A percentile compares a stretch with the other conserved stretches of the same genome.
phyloP scores from a whole-genome alignment of 2,888 invertebrate genomes.

The Axea sp. region DNA sequence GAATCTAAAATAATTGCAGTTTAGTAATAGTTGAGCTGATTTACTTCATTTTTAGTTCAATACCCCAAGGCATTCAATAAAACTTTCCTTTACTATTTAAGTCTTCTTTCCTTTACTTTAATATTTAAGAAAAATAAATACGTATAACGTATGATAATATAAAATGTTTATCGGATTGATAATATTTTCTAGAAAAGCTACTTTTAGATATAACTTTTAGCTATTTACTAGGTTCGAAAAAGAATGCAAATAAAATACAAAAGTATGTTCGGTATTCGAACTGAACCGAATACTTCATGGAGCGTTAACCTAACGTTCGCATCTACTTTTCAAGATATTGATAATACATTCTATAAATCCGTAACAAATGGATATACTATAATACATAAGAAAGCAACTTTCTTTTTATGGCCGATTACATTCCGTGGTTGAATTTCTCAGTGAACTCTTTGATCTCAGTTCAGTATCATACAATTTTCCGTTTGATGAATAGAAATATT shows the following conservation, averaged over 20 bases:
- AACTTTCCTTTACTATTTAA: too few relatives aligned
- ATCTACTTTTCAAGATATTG: conserved; percentile 12
- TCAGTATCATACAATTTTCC: conserved; percentile 45
- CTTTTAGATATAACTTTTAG: neutral
- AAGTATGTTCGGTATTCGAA: conserved; percentile 5
- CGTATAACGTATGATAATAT: neutral
- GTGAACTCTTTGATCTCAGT: conserved; percentile 19
- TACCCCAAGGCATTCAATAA: too few relatives aligned
- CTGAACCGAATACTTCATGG: too few relatives aligned
- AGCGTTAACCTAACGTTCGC: too few relatives aligned
- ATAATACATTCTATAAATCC: conserved; percentile 19
- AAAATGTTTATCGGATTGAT: conserved; percentile 6
- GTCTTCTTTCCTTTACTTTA: neutral
- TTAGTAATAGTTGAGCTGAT: too few relatives aligned
- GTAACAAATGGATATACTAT: conserved; percentile 43
- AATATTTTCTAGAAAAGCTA: neutral
- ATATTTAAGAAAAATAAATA: neutral
- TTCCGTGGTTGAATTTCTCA: conserved; percentile 35
- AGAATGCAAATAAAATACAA: conserved; percentile 14
- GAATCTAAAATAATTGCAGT: too few relatives aligned
- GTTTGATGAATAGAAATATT: conserved; percentile 46
- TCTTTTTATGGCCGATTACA: conserved; percentile 41
- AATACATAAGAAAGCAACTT: conserved; percentile 22
- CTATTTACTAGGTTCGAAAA: neutral
- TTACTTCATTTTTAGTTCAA: too few relatives aligned